Evolutionary conservation across 2,113 vertebrate genomes (phyloP).

Genomic region (Drymodes brunneopygia): DNA sequence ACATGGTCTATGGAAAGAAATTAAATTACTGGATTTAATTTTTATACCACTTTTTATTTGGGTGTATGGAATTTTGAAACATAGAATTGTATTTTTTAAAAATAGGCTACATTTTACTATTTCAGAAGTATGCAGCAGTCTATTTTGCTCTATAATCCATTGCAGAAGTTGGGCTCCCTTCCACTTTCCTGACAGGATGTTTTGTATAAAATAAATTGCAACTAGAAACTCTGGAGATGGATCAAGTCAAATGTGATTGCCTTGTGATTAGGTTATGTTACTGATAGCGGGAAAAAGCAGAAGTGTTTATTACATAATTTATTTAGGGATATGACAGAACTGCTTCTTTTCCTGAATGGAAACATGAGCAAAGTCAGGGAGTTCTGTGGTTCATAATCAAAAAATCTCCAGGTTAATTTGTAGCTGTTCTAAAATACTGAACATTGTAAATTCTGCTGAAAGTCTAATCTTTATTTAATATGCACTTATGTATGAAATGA

Average conservation of each 20-base stretch:
- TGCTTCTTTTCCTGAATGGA: background rate
- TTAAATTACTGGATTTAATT: background rate
- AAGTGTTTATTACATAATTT: background rate
- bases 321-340: background rate
- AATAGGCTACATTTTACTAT: background rate
- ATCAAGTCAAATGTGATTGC: background rate
- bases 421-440: background rate
- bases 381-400: background rate
- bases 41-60: background rate
- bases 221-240: background rate
- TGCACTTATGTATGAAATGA: background rate
- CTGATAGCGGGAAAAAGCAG: background rate
- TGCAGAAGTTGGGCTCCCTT: background rate
- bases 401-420: background rate
- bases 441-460: background rate
- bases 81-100: background rate
- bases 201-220: constrained; percentile 8
- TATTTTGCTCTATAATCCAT: background rate
- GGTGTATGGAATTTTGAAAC: background rate
- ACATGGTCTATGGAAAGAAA: background rate
- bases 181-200: background rate
- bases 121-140: background rate
- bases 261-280: background rate
- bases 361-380: background rate
- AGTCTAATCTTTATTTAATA: background rate